These are phyloP conservation scores for Salmo trutta DNA, from an alignment of 2,797 vertebrate species.

Conservation along the genomic window DNA sequence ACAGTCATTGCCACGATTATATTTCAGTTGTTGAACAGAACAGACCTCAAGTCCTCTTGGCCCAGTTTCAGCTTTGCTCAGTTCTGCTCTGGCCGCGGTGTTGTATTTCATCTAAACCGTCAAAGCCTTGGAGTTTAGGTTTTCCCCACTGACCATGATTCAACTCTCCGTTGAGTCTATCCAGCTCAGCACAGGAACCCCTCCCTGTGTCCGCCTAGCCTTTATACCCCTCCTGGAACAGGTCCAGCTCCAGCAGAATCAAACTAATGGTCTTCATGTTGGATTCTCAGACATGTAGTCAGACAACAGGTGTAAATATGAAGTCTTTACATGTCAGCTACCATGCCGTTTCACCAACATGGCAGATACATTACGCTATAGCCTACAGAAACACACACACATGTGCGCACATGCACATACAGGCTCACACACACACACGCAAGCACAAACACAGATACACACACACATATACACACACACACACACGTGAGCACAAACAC, in stretches of 20 bases:
- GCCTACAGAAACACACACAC: not conserved
- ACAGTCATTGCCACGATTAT: not conserved
- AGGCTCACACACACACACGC: too few species aligned
- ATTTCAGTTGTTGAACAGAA: slow-evolving; percentile 5
- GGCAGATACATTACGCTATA: not conserved
- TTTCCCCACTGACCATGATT: slow-evolving; percentile 45
- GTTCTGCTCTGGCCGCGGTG: slow-evolving; percentile 36
- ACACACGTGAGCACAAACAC: not conserved
- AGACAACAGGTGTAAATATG: slow-evolving; percentile 12
- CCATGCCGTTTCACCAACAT: not conserved
- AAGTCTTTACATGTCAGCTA: slow-evolving; percentile 12
- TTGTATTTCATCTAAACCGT: slow-evolving; percentile 50
- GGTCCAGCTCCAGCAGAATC: slow-evolving; percentile 9
- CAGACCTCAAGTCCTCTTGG: slow-evolving; percentile 25
- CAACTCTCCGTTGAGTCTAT: slow-evolving; percentile 8
- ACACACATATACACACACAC: too few species aligned
- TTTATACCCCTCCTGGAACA: slow-evolving; percentile 2
- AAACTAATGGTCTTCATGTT: slow-evolving; percentile 5
- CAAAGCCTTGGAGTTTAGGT: slow-evolving; percentile 38
- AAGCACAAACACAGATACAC: too few species aligned
- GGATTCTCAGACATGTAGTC: not conserved
- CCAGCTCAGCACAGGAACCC: slow-evolving; percentile 41
- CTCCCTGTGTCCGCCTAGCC: slow-evolving; percentile 30
- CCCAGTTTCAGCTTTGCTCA: slow-evolving; percentile 34
- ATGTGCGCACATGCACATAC: too few species aligned